Conservation (phyloP, 1,140 invertebrate genomes). For the Sarcophaga bullata region DNA sequence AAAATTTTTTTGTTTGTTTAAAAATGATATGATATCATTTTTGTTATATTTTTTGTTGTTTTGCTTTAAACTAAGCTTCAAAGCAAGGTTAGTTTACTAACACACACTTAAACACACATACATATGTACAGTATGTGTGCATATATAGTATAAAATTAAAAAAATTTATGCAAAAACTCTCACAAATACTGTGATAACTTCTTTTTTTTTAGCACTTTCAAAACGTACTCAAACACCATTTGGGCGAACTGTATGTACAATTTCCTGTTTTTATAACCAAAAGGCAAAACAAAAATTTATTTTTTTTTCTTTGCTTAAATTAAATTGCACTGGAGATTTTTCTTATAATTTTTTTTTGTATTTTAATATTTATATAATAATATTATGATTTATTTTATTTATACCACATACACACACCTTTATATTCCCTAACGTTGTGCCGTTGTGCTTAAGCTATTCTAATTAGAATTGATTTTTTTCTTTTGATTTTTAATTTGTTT, state of each 20-base stretch:
- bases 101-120: background rate
- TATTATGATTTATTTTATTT: background rate
- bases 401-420: conserved; percentile 21
- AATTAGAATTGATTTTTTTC: background rate
- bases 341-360: background rate
- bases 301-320: too few relatives aligned
- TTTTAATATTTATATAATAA: background rate
- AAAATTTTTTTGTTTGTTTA: background rate
- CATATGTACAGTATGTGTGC: background rate
- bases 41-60: background rate
- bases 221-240: background rate
- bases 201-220: conserved; percentile 34
- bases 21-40: conserved; percentile 27
- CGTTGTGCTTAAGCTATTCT: background rate
- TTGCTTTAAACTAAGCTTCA: background rate
- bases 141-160: background rate
- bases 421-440: background rate
- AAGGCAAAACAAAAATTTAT: background rate
- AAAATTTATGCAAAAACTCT: background rate
- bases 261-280: conserved; percentile 24
- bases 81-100: conserved; percentile 34
- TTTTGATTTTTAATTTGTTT: background rate
- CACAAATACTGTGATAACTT: conserved; percentile 21
- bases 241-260: background rate
- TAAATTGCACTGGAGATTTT: background rate